Evolutionary conservation across 1,140 invertebrate genomes (phyloP), one percentile per base, ranked within the genome.

Genomic region (Heliothis virescens): DNA sequence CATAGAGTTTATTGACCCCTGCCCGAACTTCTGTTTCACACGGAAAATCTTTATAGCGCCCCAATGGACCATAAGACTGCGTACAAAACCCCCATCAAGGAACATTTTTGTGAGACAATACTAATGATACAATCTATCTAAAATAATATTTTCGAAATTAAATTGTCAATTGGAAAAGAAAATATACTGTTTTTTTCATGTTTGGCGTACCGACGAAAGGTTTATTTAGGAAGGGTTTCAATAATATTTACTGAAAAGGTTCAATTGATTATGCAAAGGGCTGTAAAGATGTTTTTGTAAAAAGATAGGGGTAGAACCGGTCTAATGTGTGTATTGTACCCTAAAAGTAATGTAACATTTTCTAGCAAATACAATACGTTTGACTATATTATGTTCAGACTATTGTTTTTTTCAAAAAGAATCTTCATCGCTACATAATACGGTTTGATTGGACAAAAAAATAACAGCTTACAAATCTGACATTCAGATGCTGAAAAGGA

Each of bases 401-500:
- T n/a, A n/a, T n/a, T n/a, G n/a, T 18, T 11, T 18, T 34, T 7
- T 9, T 13, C 11, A 47, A 12, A 52, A 69, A 18, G 16, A 69
- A 69, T 52, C 16, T 9, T 34, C 34, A 3, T 3, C 34, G 34
- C 34, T 34, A 18, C 16, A 50, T 18, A 50, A 69, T 13, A 50
- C 5, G 12, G 21, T 50, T 16, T 50, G 65, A 69, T 69, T 21
- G 16, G 15, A 41, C 52, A n/a, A 72, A 72, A 72, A 72, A 41
- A 59, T 16, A 16, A 10, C 34, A 9, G 59, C 53, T 34, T 16
- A 59, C 55, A 62, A 75, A 75, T 34, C 47, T 60, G 47, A 75
- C 55, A 75, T 29, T 62, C 53, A 57, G 18, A 50, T 57, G 52
- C 52, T 59, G 75, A 69, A 82, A 81, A 60, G 69, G 75, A 82